phyloP scores from a whole-genome alignment of 1,140 invertebrate genomes.

The Oryzaephilus surinamensis region DNA sequence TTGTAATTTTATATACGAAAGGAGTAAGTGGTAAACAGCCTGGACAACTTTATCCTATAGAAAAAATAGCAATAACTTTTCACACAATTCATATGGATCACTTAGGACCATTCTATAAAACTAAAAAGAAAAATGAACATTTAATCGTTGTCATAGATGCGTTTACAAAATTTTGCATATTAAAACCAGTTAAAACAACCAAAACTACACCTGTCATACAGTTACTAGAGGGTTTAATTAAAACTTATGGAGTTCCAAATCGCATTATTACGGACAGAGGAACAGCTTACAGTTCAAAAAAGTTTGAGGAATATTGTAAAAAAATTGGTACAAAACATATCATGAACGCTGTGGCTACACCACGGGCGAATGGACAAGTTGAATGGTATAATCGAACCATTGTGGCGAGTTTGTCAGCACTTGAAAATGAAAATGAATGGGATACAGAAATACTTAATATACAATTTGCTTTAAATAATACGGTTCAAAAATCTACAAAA shows the following conservation, averaged over 20 bases:
- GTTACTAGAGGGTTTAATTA: conserved; percentile 12
- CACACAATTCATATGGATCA: conserved; percentile 24
- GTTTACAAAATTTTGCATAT: conserved; percentile 14
- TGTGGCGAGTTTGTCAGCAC: conserved; percentile 4
- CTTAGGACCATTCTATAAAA: conserved; percentile 22
- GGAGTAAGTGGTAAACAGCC: conserved; percentile 18
- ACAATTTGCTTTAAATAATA: conserved; percentile 21
- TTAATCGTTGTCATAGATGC: conserved; percentile 12
- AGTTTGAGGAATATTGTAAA: conserved; percentile 21
- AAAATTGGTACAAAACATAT: conserved; percentile 19
- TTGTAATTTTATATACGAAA: conserved; percentile 10
- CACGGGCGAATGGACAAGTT: conserved; percentile 28
- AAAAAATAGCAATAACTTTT: conserved; percentile 16
- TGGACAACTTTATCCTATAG: conserved; percentile 25
- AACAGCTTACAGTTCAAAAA: conserved; percentile 18
- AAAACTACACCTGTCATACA: conserved; percentile 10
- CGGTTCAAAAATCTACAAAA: conserved; percentile 15
- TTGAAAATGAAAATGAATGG: conserved; percentile 14
- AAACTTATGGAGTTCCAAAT: conserved; percentile 16
- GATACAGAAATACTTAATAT: conserved; percentile 13
- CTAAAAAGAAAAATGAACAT: conserved; percentile 13
- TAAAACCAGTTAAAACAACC: conserved; percentile 11
- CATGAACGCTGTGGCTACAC: conserved; percentile 24
- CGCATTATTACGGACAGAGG: conserved; percentile 23
- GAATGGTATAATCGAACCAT: conserved; percentile 24